These are phyloP conservation scores for Protophormia terraenovae DNA, from an alignment of 2,888 invertebrate species.

Conservation along the genomic window DNA sequence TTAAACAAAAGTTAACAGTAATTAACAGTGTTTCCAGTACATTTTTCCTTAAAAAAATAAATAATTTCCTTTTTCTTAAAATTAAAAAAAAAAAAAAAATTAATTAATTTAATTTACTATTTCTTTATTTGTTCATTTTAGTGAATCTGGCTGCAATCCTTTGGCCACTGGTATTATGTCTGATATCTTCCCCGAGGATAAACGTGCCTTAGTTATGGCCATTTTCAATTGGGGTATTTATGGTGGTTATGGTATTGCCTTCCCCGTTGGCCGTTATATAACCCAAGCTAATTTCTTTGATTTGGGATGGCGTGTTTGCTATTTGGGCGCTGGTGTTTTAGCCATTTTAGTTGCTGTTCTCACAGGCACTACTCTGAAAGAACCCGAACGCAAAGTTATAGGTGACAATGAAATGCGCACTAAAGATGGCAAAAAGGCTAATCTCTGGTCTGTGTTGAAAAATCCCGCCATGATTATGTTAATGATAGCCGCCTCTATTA, in stretches of 20 bases:
- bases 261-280: constrained; percentile 93
- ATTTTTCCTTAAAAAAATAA: no score
- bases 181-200: constrained; percentile 90
- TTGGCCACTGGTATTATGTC: constrained; percentile 91
- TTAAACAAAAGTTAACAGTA: no score
- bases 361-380: constrained; percentile 88
- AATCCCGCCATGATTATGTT: constrained; percentile 90
- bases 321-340: constrained; percentile 89
- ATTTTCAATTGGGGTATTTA: constrained; percentile 98
- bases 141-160: constrained; percentile 94
- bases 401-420: constrained; percentile 84
- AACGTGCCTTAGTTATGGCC: constrained; percentile 93
- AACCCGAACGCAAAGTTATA: constrained; percentile 89
- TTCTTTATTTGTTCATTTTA: no score
- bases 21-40: no score
- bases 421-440: constrained; percentile 83
- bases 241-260: constrained; percentile 95
- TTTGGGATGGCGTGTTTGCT: constrained; percentile 92
- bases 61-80: no score
- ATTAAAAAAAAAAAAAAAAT: no score
- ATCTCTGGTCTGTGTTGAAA: constrained; percentile 88
- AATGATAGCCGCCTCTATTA: constrained; percentile 92
- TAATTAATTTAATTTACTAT: no score
- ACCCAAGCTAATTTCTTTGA: constrained; percentile 88
- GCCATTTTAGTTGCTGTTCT: constrained; percentile 87